Base-by-base conservation (phyloP, 2,888 invertebrate species). In the Gastrophysa polygoni region DNA sequence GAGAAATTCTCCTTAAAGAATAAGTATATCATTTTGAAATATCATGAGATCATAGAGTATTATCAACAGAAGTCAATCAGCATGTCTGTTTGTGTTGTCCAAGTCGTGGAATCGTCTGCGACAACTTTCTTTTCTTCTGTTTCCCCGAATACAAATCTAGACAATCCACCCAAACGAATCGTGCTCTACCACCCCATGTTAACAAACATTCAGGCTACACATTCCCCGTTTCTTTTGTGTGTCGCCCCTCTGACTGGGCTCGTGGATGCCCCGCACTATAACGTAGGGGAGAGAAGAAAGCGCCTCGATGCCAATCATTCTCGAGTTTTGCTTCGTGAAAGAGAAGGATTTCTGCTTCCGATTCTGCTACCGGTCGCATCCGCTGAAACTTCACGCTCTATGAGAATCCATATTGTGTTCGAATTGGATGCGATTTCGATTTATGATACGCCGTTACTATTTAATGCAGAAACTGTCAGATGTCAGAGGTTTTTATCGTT, bases 271-370 rank as follows among this genome's bases (percentile, higher is more conserved):
- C 17, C 11, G 48, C 32, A 29, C 34, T 28, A 47, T 29, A 18
- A n/a, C n/a, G 11, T 32, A 29, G 32, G 8, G 56, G 46, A 29
- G 32, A 28, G 46, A 46, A 49, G 11, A 48, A 57, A 57, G 57
- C 32, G 38, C 57, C 47, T 34, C 34, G 14, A 34, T 34, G 47
- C 57, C 57, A 57, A 57, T 57, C 57, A 57, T 57, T 57, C 47
- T 29, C 34, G 24, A 47, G 57, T 57, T 47, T 48, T 29, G 18
- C 34, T 46, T 49, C 32, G 57, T 49, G 34, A 24, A 38, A 43
- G 43, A 16, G 38, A 38, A 52, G 52, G 14, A 38, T 34, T 34
- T 14, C 52, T 52, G 34, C 29, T 49, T 20, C 32, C 32, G 32
- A 32, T 32, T 11, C 32, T 10, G 32, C 32, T 11, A 32, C 1